Evolutionary conservation across 2,888 invertebrate genomes (phyloP).

Genomic region (Cryptus viduatorius): DNA sequence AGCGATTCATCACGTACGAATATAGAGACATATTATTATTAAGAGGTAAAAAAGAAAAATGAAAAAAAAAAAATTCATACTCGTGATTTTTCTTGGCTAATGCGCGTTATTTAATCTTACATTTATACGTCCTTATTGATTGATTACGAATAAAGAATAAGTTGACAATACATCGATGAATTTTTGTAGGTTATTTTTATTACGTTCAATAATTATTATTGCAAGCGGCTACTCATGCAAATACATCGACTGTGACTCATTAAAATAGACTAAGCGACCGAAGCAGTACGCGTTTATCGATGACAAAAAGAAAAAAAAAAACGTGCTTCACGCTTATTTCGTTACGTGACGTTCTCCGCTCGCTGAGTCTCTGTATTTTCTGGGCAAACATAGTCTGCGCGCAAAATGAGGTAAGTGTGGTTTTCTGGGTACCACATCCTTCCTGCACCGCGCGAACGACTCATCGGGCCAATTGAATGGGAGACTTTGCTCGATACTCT

Average conservation of each 20-base stretch:
- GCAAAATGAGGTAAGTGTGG: conserved; percentile 72
- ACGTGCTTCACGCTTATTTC: conserved; percentile 39
- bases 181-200: background rate
- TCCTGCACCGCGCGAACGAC: conserved; percentile 61
- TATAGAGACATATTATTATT: conserved; percentile 50
- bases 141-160: conserved; percentile 74
- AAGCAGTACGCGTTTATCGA: conserved; percentile 7
- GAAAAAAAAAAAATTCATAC: conserved; percentile 35
- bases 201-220: background rate
- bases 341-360: conserved; percentile 26
- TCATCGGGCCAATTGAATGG: conserved; percentile 39
- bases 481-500: conserved; percentile 27
- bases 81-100: conserved; percentile 65
- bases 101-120: conserved; percentile 77
- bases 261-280: conserved; percentile 24
- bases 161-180: conserved; percentile 55
- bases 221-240: conserved; percentile 28
- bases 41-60: conserved; percentile 21
- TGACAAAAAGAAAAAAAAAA: conserved; percentile 44
- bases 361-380: conserved; percentile 30
- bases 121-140: conserved; percentile 78
- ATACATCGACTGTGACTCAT: conserved; percentile 30
- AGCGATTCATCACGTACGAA: conserved; percentile 41
- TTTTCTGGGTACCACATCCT: conserved; percentile 73
- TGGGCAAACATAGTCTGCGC: conserved; percentile 41